Percentiles rank a stretch among this genome's conserved stretches.
Evolutionary conservation across 2,113 vertebrate species (phyloP).

Genomic region (Gopherus evgoodei): DNA sequence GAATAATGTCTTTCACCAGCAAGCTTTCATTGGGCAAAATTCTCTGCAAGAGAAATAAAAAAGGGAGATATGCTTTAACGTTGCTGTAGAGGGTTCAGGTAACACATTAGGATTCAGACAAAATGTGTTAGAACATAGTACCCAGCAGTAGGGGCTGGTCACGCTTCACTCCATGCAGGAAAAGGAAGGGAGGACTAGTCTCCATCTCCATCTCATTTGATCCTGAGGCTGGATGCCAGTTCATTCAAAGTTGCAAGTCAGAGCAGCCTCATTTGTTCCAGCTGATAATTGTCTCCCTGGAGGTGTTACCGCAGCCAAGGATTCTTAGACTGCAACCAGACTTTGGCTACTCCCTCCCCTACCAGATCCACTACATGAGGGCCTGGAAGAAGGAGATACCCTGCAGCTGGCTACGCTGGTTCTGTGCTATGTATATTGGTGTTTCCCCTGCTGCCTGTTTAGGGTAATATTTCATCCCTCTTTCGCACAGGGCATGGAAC

Average conservation of each 20-base stretch:
- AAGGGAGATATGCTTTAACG: background rate
- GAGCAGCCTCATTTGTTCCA: background rate
- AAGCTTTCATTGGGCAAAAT: background rate
- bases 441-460: background rate
- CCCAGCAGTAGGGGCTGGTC: background rate
- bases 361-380: background rate
- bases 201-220: background rate
- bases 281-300: background rate
- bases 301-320: background rate
- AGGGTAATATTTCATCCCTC: background rate
- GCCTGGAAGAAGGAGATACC: background rate
- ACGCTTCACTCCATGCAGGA: background rate
- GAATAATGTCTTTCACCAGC: background rate
- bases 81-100: too few species aligned
- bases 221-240: background rate
- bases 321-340: constrained; percentile 18
- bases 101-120: background rate
- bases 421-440: background rate
- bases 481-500: background rate
- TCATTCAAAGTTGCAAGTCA: background rate
- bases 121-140: background rate
- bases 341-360: background rate
- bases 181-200: background rate
- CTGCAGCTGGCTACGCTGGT: constrained; percentile 1
- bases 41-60: background rate